Evolutionary conservation across 1,140 invertebrate species (phyloP).

Genomic region (Coptotermes formosanus): DNA sequence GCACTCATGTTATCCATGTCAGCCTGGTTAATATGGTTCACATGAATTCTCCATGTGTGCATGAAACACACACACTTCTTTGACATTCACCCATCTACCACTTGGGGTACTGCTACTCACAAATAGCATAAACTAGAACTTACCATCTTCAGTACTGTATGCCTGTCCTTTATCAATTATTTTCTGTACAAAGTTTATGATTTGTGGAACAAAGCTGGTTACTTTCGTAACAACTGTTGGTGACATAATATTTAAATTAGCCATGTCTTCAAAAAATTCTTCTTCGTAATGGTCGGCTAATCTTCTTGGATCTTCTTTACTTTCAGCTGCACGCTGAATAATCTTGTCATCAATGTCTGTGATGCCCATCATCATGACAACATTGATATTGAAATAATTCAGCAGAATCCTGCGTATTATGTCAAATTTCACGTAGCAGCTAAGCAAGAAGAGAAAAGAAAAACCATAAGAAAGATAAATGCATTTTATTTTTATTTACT

Average conservation of each 20-base stretch:
- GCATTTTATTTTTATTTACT: neutral
- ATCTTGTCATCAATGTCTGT: conserved; percentile 98
- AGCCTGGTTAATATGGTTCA: no score
- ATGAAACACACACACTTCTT: no score
- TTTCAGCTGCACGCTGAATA: conserved; percentile 66
- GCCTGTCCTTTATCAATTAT: conserved; percentile 65
- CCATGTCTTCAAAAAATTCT: conserved; percentile 83
- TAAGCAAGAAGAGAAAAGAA: conserved; percentile 43
- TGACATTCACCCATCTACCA: no score
- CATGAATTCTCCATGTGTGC: no score
- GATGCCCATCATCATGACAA: conserved; percentile 83
- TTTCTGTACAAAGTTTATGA: conserved; percentile 71
- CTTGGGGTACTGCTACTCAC: no score
- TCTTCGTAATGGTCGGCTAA: conserved; percentile 71
- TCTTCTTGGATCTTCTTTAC: conserved; percentile 54
- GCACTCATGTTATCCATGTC: no score
- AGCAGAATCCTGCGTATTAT: conserved; percentile 80
- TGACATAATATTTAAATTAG: conserved; percentile 64
- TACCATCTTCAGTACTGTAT: conserved; percentile 63
- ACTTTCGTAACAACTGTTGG: conserved; percentile 73
- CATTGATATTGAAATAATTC: conserved; percentile 72
- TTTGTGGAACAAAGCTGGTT: conserved; percentile 74
- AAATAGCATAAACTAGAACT: neutral
- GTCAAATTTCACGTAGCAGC: conserved; percentile 82
- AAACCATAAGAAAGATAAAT: conserved; percentile 28